Conservation (phyloP, 2,888 invertebrate species). For the Epistrophe eligans region DNA sequence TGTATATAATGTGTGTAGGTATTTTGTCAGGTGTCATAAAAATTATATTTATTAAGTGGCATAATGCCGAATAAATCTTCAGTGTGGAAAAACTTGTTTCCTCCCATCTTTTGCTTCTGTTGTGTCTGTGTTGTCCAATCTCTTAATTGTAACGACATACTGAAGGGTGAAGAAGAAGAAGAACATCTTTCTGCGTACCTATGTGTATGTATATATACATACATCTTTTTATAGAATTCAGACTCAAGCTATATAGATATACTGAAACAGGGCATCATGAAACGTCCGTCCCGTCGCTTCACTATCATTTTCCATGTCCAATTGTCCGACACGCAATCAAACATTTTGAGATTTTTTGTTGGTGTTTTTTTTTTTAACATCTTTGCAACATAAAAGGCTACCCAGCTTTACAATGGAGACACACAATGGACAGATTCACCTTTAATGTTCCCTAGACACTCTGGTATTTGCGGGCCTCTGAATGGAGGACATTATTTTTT, state of each 20-base stretch:
- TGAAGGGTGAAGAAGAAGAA: constrained; percentile 27
- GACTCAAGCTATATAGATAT: constrained; percentile 34
- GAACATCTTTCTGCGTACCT: constrained; percentile 2
- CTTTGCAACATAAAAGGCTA: constrained; percentile 65
- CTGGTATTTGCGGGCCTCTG: constrained; percentile 50
- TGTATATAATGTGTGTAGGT: constrained; percentile 11
- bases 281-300: constrained; percentile 39
- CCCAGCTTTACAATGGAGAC: constrained; percentile 63
- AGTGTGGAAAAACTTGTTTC: constrained; percentile 50
- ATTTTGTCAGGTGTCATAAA: constrained; percentile 76
- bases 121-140: constrained; percentile 43
- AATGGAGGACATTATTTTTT: constrained; percentile 64
- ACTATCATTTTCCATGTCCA: constrained; percentile 56
- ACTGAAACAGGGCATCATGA: constrained; percentile 16
- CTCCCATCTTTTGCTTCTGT: constrained; percentile 13
- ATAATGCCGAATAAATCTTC: constrained; percentile 68
- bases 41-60: constrained; percentile 73
- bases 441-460: constrained; percentile 68
- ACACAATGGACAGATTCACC: constrained; percentile 71
- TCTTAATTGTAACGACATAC: constrained; percentile 70
- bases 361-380: background rate
- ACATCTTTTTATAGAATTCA: constrained; percentile 40
- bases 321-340: constrained; percentile 74
- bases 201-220: too few relatives aligned
- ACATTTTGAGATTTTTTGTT: constrained; percentile 39